A percentile compares a stretch with the other conserved stretches of the same genome.
phyloP scores from a whole-genome alignment of 2,888 invertebrate genomes.

The Scrobipalpa atriplicella region DNA sequence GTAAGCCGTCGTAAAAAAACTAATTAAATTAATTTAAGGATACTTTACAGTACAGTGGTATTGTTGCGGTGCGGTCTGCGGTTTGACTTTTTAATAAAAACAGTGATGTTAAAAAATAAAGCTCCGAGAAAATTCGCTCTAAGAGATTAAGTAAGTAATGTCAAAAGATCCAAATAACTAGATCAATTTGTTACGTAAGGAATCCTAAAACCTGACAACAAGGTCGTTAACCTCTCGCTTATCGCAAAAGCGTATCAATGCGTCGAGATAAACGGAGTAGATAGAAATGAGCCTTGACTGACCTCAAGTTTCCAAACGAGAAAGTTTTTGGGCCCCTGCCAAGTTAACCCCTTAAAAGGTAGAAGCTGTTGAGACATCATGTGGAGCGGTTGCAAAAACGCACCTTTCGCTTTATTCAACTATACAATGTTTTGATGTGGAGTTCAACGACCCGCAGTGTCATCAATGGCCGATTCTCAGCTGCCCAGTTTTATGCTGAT shows the following conservation, averaged over 20 bases:
- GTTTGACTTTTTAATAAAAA: slow-evolving; percentile 17
- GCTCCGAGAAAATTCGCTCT: background rate
- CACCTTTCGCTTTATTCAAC: slow-evolving; percentile 18
- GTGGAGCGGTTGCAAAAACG: slow-evolving; percentile 25
- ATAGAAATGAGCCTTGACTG: slow-evolving; percentile 19
- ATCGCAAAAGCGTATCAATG: slow-evolving; percentile 20
- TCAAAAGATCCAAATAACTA: background rate
- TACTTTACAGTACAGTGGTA: slow-evolving; percentile 1
- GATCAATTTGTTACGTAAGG: background rate
- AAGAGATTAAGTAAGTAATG: background rate
- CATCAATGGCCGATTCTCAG: slow-evolving; percentile 25
- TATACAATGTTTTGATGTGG: slow-evolving; percentile 26
- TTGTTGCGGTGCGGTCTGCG: slow-evolving; percentile 16
- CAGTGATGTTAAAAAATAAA: slow-evolving; percentile 6
- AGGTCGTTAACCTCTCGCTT: slow-evolving; percentile 27
- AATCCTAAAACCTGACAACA: slow-evolving; percentile 15
- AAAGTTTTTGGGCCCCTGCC: slow-evolving; percentile 24
- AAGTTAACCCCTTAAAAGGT: slow-evolving; percentile 25
- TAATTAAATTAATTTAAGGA: slow-evolving; percentile 20
- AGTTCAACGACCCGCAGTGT: slow-evolving; percentile 23
- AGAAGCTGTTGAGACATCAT: slow-evolving; percentile 24
- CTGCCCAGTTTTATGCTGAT: slow-evolving; percentile 23
- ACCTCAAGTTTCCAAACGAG: slow-evolving; percentile 21
- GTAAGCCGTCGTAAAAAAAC: slow-evolving; percentile 10
- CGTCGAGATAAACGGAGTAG: slow-evolving; percentile 19